phyloP scores from a whole-genome alignment of 92 coral and sea anemone genomes.

The Zoanthus sociatus region DNA sequence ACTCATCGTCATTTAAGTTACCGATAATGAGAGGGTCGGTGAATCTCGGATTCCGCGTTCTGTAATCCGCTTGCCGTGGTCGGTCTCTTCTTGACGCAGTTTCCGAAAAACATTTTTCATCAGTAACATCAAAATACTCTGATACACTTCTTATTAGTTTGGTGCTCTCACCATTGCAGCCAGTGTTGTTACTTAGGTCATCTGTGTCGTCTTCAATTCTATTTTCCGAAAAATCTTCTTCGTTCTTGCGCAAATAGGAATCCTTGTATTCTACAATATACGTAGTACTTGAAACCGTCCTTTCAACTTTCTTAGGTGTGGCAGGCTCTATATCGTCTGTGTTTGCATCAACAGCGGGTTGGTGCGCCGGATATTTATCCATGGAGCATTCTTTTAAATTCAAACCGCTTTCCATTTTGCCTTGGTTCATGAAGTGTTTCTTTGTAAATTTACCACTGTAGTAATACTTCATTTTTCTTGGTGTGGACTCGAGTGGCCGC shows the following conservation, averaged over 20 bases:
- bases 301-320: not conserved
- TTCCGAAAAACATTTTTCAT: not conserved
- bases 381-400: not conserved
- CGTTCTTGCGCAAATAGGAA: not conserved
- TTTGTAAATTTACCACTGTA: not conserved
- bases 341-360: not conserved
- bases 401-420: too few relatives aligned
- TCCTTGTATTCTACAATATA: constrained; percentile 8
- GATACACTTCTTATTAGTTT: not conserved
- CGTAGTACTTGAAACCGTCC: not conserved
- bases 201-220: not conserved
- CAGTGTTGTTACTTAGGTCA: too few relatives aligned
- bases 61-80: constrained; percentile 3
- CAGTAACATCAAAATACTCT: not conserved
- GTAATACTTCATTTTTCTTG: not conserved
- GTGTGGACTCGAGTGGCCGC: constrained; percentile 12
- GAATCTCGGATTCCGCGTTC: constrained; percentile 16
- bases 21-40: constrained; percentile 29
- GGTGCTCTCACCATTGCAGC: not conserved
- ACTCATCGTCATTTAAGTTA: constrained; percentile 24
- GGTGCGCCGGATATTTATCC: not conserved
- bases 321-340: not conserved
- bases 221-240: not conserved
- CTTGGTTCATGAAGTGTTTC: not conserved
- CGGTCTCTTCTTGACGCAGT: not conserved